A percentile compares a stretch with the other conserved stretches of the same genome.
Conservation (phyloP, 2,888 invertebrate genomes). For the Drosophila greeni region DNA sequence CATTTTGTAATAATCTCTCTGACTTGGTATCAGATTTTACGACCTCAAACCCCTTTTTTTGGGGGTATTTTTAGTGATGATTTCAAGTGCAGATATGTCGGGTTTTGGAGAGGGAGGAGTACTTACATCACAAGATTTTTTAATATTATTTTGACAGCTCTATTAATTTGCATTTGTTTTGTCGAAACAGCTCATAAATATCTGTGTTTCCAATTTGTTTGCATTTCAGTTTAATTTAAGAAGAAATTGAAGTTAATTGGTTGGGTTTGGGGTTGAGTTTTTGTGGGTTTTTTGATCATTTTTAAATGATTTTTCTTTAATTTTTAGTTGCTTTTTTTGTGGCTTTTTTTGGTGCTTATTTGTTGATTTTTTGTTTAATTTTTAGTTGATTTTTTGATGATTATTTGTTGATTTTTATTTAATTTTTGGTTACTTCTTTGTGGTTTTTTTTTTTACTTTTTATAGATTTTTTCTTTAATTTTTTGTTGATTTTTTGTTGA, state of each 20-base stretch:
- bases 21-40: conserved; percentile 25
- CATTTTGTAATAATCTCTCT: conserved; percentile 43
- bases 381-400: neutral
- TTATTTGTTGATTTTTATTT: too few species aligned
- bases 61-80: conserved; percentile 63
- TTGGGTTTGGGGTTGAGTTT: too few species aligned
- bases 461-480: too few species aligned
- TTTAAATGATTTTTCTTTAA: neutral
- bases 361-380: neutral
- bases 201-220: conserved; percentile 25
- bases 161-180: neutral
- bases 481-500: too few species aligned
- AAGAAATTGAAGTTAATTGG: neutral
- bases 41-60: conserved; percentile 12
- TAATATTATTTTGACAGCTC: conserved; percentile 13
- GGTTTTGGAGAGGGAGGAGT: too few species aligned
- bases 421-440: too few species aligned
- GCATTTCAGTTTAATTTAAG: neutral
- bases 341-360: too few species aligned
- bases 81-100: conserved; percentile 34
- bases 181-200: neutral
- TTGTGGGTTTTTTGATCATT: neutral
- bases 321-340: neutral
- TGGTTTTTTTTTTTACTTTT: too few species aligned
- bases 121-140: neutral